A percentile compares a stretch with the other conserved stretches of the same genome.
phyloP scores from a whole-genome alignment of 1,140 invertebrate species.

The Arctopsyche grandis region DNA sequence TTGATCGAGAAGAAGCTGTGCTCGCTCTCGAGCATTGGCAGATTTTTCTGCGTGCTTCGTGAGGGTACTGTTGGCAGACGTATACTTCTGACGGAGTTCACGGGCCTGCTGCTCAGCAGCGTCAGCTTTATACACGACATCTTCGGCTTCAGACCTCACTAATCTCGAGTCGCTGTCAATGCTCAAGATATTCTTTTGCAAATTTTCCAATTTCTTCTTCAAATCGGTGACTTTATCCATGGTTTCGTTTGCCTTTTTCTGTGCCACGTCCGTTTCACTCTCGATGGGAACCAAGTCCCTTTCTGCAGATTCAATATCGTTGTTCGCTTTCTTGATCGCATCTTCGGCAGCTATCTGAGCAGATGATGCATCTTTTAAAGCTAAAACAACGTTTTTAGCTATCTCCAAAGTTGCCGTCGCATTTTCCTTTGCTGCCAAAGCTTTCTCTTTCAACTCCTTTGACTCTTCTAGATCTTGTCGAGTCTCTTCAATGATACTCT shows the following conservation, averaged over 20 bases:
- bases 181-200: constrained; percentile 83
- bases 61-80: constrained; percentile 61
- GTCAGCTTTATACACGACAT: constrained; percentile 64
- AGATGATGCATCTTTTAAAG: constrained; percentile 73
- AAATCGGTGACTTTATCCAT: constrained; percentile 77
- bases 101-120: constrained; percentile 62
- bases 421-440: constrained; percentile 79
- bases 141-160: constrained; percentile 68
- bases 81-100: constrained; percentile 62
- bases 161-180: constrained; percentile 74
- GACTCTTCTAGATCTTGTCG: constrained; percentile 80
- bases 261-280: constrained; percentile 66
- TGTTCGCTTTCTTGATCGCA: constrained; percentile 83
- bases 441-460: constrained; percentile 77
- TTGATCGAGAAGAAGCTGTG: constrained; percentile 76
- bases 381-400: constrained; percentile 69
- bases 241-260: constrained; percentile 66
- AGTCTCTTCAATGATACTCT: constrained; percentile 88
- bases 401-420: constrained; percentile 69
- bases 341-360: constrained; percentile 81
- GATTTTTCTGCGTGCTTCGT: constrained; percentile 65
- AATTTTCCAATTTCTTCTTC: constrained; percentile 72
- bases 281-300: constrained; percentile 71
- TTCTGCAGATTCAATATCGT: constrained; percentile 80
- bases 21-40: constrained; percentile 73